Base-by-base conservation (phyloP, 2,113 vertebrate genomes). In the Hippotragus niger region DNA sequence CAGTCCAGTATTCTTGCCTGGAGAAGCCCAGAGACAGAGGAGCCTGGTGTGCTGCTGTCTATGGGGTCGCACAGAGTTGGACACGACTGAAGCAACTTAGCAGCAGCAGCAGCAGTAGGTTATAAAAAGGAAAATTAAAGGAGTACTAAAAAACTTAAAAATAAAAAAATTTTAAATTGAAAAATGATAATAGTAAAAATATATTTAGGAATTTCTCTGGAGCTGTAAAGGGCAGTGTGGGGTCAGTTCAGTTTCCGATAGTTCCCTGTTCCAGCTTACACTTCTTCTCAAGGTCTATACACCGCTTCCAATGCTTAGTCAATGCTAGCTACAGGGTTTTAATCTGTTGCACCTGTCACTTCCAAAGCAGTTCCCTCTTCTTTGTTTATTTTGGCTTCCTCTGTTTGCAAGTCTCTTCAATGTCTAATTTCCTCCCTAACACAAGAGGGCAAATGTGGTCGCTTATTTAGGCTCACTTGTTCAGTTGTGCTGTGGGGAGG, bases 381-480 rank as follows among this genome's bases (percentile, higher is more conserved):
- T 21, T 21, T 71, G 64, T 67, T 67, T 67, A 67, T 67, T 36
- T 36, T 5, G 17, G 4, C 17, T 67, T 67, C 8, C 64, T 67
- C 33, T 67, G 64, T 11, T 67, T 5, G 64, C 17, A 36, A 21
- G 16, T 67, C 8, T 67, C 64, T 67, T 36, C 64, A 67, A 0
- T 67, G n/a, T 67, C 17, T 36, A 67, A 36, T 67, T 67, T 67
- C 64, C 0, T 0, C 64, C 33, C 64, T 67, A 2, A 21, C 64
- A 36, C 64, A 5, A 67, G n/a, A 10, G 8, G 31, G 15, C 0
- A 0, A 67, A 19, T 4, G 33, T 5, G 33, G 64, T 67, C 33
- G 21, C 17, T 62, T 67, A 67, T 19, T 67, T 21, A 67, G 64
- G 17, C 17, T 67, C 8, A 21, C 33, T 67, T 36, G 9, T 21